phyloP scores from a whole-genome alignment of 1,140 invertebrate genomes.

The Pomacea maculata region DNA sequence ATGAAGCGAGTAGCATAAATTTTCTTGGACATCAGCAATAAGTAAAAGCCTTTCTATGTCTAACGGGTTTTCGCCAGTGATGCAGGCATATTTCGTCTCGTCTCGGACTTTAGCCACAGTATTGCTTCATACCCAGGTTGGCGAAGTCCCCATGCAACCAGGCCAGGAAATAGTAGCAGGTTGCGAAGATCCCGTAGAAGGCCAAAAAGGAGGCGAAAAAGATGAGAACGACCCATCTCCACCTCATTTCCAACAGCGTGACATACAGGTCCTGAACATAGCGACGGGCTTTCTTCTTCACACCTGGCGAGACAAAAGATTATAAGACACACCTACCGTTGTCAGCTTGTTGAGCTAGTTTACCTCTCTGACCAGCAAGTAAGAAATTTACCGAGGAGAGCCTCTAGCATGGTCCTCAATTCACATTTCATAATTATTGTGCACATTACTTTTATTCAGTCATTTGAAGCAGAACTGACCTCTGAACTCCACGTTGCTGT shows the following conservation, averaged over 20 bases:
- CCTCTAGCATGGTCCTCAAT: too few species aligned
- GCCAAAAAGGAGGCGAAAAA: conserved; percentile 91
- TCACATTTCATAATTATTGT: background rate
- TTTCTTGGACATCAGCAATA: too few species aligned
- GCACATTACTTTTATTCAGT: background rate
- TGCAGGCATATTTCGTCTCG: too few species aligned
- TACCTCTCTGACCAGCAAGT: background rate
- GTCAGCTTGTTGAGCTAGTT: background rate
- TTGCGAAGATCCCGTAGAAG: conserved; percentile 90
- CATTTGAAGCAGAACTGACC: conserved; percentile 21
- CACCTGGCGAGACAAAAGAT: conserved; percentile 6
- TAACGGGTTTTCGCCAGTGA: too few species aligned
- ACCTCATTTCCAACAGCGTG: conserved; percentile 71
- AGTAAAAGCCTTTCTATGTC: too few species aligned
- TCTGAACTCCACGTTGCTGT: conserved; percentile 51
- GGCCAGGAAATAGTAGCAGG: conserved; percentile 92
- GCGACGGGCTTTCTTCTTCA: conserved; percentile 20
- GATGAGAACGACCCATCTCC: conserved; percentile 94
- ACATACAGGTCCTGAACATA: conserved; percentile 66
- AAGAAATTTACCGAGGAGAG: background rate
- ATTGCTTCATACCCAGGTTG: conserved; percentile 68
- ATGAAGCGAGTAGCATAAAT: too few species aligned
- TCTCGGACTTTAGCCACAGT: too few species aligned
- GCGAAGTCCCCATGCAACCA: conserved; percentile 76
- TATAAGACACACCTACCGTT: background rate